phyloP scores from a whole-genome alignment of 2,888 invertebrate genomes.

The Blastobasis adustella region DNA sequence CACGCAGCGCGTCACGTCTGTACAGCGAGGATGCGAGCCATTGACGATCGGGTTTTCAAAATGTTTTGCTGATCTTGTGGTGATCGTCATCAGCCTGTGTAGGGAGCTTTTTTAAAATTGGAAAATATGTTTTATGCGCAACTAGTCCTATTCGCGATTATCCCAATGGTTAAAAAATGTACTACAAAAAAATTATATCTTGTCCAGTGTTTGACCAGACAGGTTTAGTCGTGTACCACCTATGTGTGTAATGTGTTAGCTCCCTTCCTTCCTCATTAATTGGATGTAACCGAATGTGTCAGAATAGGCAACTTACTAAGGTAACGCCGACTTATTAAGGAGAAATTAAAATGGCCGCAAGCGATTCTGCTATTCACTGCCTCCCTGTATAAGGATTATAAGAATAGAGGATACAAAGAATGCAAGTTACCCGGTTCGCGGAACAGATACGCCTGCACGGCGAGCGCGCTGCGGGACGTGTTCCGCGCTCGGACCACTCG shows the following conservation, averaged over 20 bases:
- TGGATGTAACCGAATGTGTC: neutral
- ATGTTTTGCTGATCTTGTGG: neutral
- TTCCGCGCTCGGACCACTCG: slow-evolving; percentile 38
- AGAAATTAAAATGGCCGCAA: neutral
- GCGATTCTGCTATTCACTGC: neutral
- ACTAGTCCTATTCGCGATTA: neutral
- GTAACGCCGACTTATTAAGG: neutral
- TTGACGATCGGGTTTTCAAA: neutral
- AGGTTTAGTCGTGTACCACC: neutral
- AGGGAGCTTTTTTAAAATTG: neutral
- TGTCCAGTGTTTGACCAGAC: neutral
- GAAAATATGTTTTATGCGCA: neutral
- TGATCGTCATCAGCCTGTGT: neutral
- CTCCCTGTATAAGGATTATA: neutral
- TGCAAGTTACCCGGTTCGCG: slow-evolving; percentile 27
- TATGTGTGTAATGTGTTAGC: neutral
- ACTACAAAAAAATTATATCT: too few species aligned
- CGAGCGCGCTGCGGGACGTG: slow-evolving; percentile 34
- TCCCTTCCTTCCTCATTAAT: neutral
- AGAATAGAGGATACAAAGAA: neutral
- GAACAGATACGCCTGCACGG: slow-evolving; percentile 31
- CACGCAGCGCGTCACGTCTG: slow-evolving; percentile 32
- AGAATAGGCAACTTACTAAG: neutral
- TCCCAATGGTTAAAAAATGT: too few species aligned
- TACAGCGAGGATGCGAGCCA: neutral